Percentiles rank a stretch among this genome's conserved stretches.
Conservation (phyloP, 1,140 invertebrate genomes). For the Brachionus plicatilis region DNA sequence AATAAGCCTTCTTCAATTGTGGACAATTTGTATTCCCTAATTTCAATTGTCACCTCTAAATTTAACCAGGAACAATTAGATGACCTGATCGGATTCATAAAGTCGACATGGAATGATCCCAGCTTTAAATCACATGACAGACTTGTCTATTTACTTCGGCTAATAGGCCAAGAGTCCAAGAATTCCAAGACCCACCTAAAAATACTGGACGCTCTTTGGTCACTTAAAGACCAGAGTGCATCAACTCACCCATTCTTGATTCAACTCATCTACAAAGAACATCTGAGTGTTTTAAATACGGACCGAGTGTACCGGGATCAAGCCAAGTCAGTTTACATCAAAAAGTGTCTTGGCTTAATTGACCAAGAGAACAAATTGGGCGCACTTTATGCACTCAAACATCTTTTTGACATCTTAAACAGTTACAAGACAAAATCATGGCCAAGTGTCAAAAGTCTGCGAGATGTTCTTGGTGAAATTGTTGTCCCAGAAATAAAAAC, state of each 20-base stretch:
- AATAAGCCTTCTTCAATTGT: constrained; percentile 54
- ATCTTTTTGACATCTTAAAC: neutral
- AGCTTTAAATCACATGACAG: constrained; percentile 51
- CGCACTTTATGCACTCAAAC: neutral
- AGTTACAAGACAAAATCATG: neutral
- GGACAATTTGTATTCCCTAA: constrained; percentile 60
- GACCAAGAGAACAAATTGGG: constrained; percentile 41
- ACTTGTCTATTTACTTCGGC: constrained; percentile 57
- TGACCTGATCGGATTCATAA: constrained; percentile 57
- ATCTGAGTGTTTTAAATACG: constrained; percentile 58
- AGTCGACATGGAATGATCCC: constrained; percentile 48
- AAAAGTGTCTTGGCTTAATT: constrained; percentile 59
- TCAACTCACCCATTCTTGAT: constrained; percentile 51
- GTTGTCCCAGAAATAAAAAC: constrained; percentile 6
- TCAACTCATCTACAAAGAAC: constrained; percentile 58
- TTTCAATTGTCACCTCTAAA: constrained; percentile 59
- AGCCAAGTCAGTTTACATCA: constrained; percentile 55
- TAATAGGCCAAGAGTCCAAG: constrained; percentile 58
- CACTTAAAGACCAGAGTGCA: constrained; percentile 54
- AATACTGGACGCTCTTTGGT: constrained; percentile 59
- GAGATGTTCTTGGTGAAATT: constrained; percentile 9
- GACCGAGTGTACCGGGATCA: constrained; percentile 55
- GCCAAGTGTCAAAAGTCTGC: neutral
- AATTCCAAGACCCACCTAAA: constrained; percentile 41
- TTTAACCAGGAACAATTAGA: constrained; percentile 58